A percentile compares a stretch with the other conserved stretches of the same genome.
Evolutionary conservation across 2,797 vertebrate genomes (phyloP).

Genomic region (Chaunax sp.): DNA sequence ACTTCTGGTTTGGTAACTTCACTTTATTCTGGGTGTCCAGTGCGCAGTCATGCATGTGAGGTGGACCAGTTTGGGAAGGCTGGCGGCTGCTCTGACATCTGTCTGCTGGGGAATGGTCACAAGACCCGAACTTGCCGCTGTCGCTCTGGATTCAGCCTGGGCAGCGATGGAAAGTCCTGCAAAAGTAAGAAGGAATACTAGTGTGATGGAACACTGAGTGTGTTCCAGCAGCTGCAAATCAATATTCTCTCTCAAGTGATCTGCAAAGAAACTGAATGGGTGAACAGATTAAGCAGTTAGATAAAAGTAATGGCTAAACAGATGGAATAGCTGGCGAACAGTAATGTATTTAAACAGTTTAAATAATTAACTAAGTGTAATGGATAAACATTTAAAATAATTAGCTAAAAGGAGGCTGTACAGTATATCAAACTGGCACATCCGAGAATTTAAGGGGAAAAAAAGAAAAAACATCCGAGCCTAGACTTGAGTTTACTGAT

Average conservation of each 20-base stretch:
- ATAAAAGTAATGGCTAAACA: background rate
- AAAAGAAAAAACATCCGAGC: no score
- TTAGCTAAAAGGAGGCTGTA: no score
- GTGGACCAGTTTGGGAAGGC: constrained; percentile 92
- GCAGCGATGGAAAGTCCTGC: constrained; percentile 96
- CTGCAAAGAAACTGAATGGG: no score
- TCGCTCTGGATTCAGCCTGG: constrained; percentile 95
- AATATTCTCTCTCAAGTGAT: background rate
- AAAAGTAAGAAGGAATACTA: constrained; percentile 89
- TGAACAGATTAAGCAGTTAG: background rate
- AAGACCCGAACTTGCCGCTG: constrained; percentile 96
- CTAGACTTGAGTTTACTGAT: no score
- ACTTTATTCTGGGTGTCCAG: constrained; percentile 70
- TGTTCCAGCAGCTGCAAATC: background rate
- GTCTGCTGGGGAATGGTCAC: constrained; percentile 96
- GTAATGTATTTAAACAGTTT: no score
- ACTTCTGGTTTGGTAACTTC: background rate
- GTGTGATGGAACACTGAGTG: background rate
- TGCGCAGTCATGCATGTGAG: constrained; percentile 95
- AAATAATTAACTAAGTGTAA: no score
- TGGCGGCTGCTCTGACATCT: constrained; percentile 96
- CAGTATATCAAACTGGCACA: no score
- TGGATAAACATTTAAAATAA: background rate
- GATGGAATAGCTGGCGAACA: no score
- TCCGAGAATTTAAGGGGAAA: no score